Evolutionary conservation across 1,140 invertebrate genomes (phyloP).

Genomic region (Bombus impatiens): DNA sequence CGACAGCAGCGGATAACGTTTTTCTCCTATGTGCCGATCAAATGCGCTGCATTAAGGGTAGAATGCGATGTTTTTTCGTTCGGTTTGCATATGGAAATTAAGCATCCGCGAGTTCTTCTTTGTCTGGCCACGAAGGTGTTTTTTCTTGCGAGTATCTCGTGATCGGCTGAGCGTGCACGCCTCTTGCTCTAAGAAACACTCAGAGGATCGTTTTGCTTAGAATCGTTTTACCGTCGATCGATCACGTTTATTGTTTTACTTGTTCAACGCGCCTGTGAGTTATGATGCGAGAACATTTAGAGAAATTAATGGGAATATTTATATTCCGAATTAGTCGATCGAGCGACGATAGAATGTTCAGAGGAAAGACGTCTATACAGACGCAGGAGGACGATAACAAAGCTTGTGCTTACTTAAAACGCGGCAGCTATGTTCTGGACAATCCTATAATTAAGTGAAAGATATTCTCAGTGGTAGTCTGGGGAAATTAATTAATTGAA

Average conservation of each 20-base stretch:
- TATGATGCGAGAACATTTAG: neutral
- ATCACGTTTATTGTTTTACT: neutral
- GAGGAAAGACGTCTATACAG: too few species aligned
- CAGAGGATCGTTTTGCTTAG: neutral
- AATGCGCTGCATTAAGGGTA: slow-evolving; percentile 23
- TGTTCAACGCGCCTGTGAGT: neutral
- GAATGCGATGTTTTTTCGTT: slow-evolving; percentile 6
- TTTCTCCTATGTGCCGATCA: slow-evolving; percentile 9
- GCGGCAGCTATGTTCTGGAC: neutral
- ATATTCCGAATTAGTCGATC: neutral
- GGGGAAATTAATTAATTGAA: slow-evolving; percentile 12
- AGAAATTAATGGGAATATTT: neutral
- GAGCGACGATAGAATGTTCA: neutral
- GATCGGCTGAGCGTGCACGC: neutral
- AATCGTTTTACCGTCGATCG: neutral
- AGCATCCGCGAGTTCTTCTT: slow-evolving; percentile 15
- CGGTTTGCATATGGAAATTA: slow-evolving; percentile 34
- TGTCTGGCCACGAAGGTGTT: neutral
- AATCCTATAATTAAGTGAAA: neutral
- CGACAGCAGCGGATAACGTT: slow-evolving; percentile 35
- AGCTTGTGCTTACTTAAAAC: neutral
- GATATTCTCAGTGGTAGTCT: neutral
- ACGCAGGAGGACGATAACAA: neutral
- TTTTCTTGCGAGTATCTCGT: neutral
- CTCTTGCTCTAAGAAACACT: neutral